Base-by-base conservation (phyloP, 2,113 vertebrate species). In the Strix uralensis region DNA sequence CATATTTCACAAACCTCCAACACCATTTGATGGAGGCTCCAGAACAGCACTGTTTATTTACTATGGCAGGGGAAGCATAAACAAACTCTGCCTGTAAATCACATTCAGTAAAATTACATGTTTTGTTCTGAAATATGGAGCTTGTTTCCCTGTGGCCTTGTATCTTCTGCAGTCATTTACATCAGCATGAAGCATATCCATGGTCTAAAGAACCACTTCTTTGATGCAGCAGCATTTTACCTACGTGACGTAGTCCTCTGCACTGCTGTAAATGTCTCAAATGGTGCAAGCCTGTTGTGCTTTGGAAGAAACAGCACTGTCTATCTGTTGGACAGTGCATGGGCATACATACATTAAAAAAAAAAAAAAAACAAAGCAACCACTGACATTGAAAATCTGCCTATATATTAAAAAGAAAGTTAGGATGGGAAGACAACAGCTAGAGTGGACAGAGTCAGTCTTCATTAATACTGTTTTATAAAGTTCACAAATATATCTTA, bases 1-100 rank as follows among this genome's bases (percentile, higher is more conserved):
- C 26, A 5, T 92, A 90, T 88, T 94, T 95, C 85, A 93, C 34
- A 92, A 82, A 70, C 42, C 59, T 86, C 55, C 42, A 92, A 51
- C 22, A 46, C 57, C 21, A 6, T 57, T 79, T 82, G 90, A 88
- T n/a, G 16, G 12, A 95, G 46, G 32, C 94, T 38, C 90, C 55
- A 36, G 29, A 90, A 67, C 10, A 74, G 55, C 16, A 51, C 40
- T 83, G 17, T 36, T 93, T 88, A 90, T 90, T 92, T 85, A 54
- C 72, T 66, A 23, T 32, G 52, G 70, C 59, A 94, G 55, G 9
- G 21, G 58, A 96, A 94, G 58, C 23, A 93, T 73, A 92, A 96
- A 86, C 54, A 78, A 86, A 55, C 0, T 5, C 61, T 73, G 49
- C 59, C 54, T 69, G n/a, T 70, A 86, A 88, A 94, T 73, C 13